Percentiles rank a stretch among this genome's conserved stretches.
Evolutionary conservation across 2,888 invertebrate species (phyloP).

Genomic region (Tetranychus truncatus): DNA sequence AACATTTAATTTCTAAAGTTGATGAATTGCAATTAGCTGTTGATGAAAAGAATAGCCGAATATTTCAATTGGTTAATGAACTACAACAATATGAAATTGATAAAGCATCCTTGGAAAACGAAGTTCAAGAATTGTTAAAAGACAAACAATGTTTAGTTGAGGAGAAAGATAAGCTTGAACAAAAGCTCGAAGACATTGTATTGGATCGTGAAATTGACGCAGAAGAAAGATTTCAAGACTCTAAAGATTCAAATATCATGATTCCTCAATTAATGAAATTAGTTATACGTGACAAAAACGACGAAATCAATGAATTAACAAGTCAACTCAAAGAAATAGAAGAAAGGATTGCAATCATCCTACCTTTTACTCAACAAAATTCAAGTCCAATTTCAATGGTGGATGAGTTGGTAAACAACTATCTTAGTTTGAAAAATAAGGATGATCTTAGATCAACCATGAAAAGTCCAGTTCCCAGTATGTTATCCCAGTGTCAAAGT

Average conservation of each 20-base stretch:
- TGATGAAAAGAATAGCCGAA: conserved; percentile 11
- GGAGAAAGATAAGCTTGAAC: background rate
- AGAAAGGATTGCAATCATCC: background rate
- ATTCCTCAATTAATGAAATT: conserved; percentile 2
- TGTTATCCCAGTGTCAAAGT: background rate
- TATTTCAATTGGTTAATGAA: conserved; percentile 12
- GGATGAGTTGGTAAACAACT: background rate
- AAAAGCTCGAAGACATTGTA: background rate
- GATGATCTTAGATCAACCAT: background rate
- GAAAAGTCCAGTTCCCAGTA: background rate
- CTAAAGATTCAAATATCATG: background rate
- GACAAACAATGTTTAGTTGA: background rate
- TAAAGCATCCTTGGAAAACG: background rate
- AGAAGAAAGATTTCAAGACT: background rate
- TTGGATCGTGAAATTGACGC: background rate
- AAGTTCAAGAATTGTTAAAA: background rate
- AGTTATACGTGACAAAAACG: conserved; percentile 6
- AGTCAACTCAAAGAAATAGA: conserved; percentile 6
- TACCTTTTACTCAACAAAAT: background rate
- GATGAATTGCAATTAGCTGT: conserved; percentile 27
- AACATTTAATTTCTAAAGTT: conserved; percentile 26
- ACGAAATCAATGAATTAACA: background rate
- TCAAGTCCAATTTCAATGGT: background rate
- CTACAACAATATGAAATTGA: background rate
- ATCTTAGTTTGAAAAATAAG: background rate